Percentiles rank a stretch among this genome's conserved stretches.
phyloP scores from a whole-genome alignment of 2,888 invertebrate species.

The Leucophenga maculata region DNA sequence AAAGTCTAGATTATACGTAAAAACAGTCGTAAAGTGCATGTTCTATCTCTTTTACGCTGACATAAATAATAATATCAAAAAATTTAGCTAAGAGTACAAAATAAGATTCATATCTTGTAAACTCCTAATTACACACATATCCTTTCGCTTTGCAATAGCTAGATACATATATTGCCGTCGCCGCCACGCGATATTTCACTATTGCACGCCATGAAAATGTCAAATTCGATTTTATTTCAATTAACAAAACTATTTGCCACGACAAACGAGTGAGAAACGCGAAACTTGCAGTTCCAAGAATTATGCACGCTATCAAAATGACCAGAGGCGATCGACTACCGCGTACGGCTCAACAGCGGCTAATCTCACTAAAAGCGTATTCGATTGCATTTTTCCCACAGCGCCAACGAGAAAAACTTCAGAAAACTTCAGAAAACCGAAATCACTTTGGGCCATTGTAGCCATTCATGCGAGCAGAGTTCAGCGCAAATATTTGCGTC shows the following conservation, averaged over 20 bases:
- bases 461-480: constrained; percentile 17
- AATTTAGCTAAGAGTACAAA: no score
- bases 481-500: constrained; percentile 44
- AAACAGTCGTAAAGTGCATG: no score
- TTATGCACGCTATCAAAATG: constrained; percentile 50
- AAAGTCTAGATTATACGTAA: no score
- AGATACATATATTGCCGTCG: background rate
- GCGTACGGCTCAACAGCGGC: background rate
- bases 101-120: no score
- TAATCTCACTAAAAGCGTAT: constrained; percentile 9
- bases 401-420: background rate
- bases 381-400: constrained; percentile 14
- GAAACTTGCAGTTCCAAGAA: constrained; percentile 32
- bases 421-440: constrained; percentile 26
- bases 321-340: constrained; percentile 4
- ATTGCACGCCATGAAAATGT: constrained; percentile 39
- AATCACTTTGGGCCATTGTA: constrained; percentile 46
- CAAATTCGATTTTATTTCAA: constrained; percentile 64
- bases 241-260: constrained; percentile 59
- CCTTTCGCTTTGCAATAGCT: background rate
- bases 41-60: no score
- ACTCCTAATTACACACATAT: background rate
- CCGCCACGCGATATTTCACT: constrained; percentile 4
- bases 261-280: constrained; percentile 28
- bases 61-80: no score